Conservation (phyloP, 2,797 vertebrate genomes). For the Microcaecilia unicolor region DNA sequence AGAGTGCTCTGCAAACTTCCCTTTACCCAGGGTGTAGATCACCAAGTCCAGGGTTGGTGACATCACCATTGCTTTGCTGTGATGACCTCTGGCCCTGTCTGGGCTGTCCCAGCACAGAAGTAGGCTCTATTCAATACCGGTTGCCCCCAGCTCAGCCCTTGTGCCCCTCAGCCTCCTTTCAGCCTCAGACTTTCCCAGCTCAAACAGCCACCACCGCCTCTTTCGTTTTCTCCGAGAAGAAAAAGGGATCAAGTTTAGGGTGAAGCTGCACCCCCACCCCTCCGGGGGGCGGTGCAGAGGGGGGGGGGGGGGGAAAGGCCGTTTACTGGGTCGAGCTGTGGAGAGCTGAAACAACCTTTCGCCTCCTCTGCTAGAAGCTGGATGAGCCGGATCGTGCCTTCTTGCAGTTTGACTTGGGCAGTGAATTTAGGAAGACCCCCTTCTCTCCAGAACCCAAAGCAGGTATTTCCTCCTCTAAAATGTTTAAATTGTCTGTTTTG, state of each 20-base stretch:
- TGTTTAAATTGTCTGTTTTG: too few relatives aligned
- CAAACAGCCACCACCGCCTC: too few relatives aligned
- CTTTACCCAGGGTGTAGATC: slow-evolving; percentile 36
- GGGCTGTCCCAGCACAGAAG: slow-evolving; percentile 42
- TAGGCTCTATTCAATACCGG: slow-evolving; percentile 13
- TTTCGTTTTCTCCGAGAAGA: too few relatives aligned
- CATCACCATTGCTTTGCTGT: slow-evolving; percentile 43
- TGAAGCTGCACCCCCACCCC: not conserved
- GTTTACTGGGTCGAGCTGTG: too few relatives aligned
- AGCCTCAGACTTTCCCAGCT: slow-evolving; percentile 5
- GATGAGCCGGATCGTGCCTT: too few relatives aligned
- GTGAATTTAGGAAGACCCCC: too few relatives aligned
- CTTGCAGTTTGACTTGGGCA: too few relatives aligned
- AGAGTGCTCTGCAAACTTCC: not conserved
- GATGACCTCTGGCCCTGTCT: slow-evolving; percentile 49
- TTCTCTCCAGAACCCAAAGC: too few relatives aligned
- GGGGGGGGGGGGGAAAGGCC: slow-evolving; percentile 11
- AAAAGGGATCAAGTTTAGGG: slow-evolving; percentile 24
- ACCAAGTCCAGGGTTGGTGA: slow-evolving; percentile 50
- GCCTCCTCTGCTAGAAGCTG: too few relatives aligned
- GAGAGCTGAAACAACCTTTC: too few relatives aligned
- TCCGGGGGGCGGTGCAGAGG: not conserved
- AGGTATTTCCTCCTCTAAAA: too few relatives aligned
- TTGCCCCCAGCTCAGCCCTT: slow-evolving; percentile 6
- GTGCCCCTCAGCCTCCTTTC: slow-evolving; percentile 13